Base-by-base conservation (phyloP, 2,888 invertebrate species). In the Lampropteryx suffumata region DNA sequence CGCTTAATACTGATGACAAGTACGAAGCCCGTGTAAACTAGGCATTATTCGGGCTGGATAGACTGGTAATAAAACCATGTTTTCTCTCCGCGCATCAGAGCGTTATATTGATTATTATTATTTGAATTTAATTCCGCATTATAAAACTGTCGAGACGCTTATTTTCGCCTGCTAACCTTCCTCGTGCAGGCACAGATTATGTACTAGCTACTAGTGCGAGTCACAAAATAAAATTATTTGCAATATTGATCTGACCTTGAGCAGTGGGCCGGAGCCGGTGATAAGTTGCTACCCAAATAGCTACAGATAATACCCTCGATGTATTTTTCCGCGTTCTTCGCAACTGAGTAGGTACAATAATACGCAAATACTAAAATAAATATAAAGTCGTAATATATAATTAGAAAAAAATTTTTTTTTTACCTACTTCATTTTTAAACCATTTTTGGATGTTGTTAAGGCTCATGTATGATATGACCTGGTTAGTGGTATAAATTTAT, bases 211-310 rank as follows among this genome's bases (percentile, higher is more conserved):
- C 24, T 24, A 24, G 24, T 62, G 71, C 62, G 64, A 71, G 63
- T 57, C 52, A 59, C 66, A 68, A 69, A 69, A 65, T 57, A 68
- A 69, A 69, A 65, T 57, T 62, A 63, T 62, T 64, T 55, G 71
- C 69, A 63, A 69, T 76, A 79, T 80, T 73, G 71, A 74, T 78
- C 68, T 65, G 67, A 69, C 80, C 80, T 81, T 80, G 78, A 65
- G 61, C 24, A 24, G 24, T 24, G 24, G 24, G 11, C 63, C 61
- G 57, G 60, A 57, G 58, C 54, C 59, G 56, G 57, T 56, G 54
- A 63, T 66, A 62, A 58, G 30, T 37, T 62, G 61, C 54, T 54
- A 48, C 48, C 51, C 52, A 52, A 55, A 53, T 58, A 50, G 39
- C 48, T 21, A 37, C 45, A 21, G 37, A 6, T 12, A 2, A 39